Conservation (phyloP, 2,113 vertebrate species). For the Pavo muticus region DNA sequence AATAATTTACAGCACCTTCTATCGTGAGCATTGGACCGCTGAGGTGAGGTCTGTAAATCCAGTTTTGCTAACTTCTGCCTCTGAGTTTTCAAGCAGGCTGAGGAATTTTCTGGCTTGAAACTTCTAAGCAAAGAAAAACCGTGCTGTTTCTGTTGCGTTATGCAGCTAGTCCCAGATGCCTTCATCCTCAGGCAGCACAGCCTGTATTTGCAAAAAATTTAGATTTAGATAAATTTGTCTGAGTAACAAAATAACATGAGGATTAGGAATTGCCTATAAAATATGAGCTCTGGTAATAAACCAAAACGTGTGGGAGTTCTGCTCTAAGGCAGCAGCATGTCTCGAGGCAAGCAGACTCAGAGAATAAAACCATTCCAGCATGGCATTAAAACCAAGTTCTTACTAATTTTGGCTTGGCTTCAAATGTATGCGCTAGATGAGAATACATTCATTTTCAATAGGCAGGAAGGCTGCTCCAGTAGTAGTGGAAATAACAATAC, state of each 20-base stretch:
- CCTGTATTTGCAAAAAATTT: slow-evolving; percentile 37
- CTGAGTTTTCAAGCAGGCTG: background rate
- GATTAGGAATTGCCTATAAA: slow-evolving; percentile 55
- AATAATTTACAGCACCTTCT: background rate
- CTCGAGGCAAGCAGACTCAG: slow-evolving; percentile 4
- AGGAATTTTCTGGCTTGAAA: background rate
- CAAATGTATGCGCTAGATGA: background rate
- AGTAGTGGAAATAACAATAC: background rate
- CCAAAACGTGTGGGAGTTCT: slow-evolving; percentile 42
- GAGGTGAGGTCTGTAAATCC: background rate
- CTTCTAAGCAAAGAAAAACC: background rate
- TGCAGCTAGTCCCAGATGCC: background rate
- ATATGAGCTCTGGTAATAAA: slow-evolving; percentile 61
- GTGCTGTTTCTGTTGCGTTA: background rate
- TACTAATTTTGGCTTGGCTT: slow-evolving; percentile 43
- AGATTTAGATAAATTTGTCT: slow-evolving; percentile 43
- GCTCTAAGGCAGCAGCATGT: slow-evolving; percentile 26
- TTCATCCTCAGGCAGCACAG: slow-evolving; percentile 29
- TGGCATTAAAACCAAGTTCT: slow-evolving; percentile 33
- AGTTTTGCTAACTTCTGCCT: background rate
- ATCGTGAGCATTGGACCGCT: background rate
- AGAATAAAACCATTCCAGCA: slow-evolving; percentile 39
- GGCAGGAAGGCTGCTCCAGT: background rate
- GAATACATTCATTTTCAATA: slow-evolving; percentile 4
- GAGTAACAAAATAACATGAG: slow-evolving; percentile 34